Evolutionary conservation across 2,797 vertebrate species (phyloP), one percentile per base, ranked within the genome.

Genomic region (Hypotaenidia philippensis): DNA sequence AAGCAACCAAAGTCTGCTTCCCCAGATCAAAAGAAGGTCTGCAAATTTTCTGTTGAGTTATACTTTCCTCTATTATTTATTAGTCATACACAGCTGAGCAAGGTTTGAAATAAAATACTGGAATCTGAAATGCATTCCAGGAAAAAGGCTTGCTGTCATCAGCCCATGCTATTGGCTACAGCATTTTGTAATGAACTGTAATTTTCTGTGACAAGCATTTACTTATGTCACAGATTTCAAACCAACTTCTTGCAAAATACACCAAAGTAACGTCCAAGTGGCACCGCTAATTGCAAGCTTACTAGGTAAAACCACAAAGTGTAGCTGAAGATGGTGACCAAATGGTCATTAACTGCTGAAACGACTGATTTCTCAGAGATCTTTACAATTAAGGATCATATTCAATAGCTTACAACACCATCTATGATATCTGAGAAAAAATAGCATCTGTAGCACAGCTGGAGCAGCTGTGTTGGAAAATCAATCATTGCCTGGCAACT

Each of bases 381-480:
- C 87, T 89, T 90, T 88, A 95, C 93, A 96, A 96, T 98, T 97
- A 98, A 94, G 86, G 77, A 94, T 93, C 72, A 50, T 76, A 96
- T 97, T 97, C 96, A 78, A 80, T 34, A 83, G 88, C 88, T 97
- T 94, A 93, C 86, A 91, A 20, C 86, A 90, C 94, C 80, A 93
- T 94, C 93, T 92, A 90, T 75, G 93, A 92, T 90, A 96, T 95
- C 97, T 74, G 95, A 97, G 97, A 97, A 95, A 97, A 84, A 87
- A 96, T 61, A 91, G 95, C 98, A 98, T 98, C 98, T 98, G 98
- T 74, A 95, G 91, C 96, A 97, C 98, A 98, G 98, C 98, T 98
- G 98, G 97, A 98, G 96, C 97, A 98, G 98, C 97, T 98, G 97
- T 95, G 95, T 97, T 97, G 97, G 97, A 97, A 98, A 98, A 98